These are phyloP conservation scores for Amyelois transitella DNA, from an alignment of 1,140 invertebrate genomes.

Conservation along the genomic window DNA sequence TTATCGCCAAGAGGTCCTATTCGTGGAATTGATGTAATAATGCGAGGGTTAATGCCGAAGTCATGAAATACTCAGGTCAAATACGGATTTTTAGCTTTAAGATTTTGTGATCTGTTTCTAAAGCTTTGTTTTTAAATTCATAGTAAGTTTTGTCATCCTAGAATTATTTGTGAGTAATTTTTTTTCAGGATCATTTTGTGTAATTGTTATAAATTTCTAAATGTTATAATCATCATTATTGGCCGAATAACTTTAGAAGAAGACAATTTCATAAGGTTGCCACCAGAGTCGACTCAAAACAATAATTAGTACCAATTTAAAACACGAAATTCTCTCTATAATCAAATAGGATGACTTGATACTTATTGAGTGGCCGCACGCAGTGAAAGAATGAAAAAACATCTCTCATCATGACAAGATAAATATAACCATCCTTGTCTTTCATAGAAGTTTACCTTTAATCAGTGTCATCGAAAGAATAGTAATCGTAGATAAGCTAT, in stretches of 20 bases:
- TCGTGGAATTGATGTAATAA: slow-evolving; percentile 12
- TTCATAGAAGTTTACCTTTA: slow-evolving; percentile 5
- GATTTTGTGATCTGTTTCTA: too few relatives aligned
- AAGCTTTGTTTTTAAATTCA: too few relatives aligned
- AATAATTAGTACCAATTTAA: slow-evolving; percentile 66
- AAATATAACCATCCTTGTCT: slow-evolving; percentile 1
- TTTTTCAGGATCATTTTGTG: too few relatives aligned
- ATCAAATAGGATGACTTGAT: slow-evolving; percentile 65
- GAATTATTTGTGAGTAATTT: too few relatives aligned
- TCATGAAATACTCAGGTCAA: slow-evolving; percentile 4
- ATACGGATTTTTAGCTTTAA: too few relatives aligned
- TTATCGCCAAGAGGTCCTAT: slow-evolving; percentile 15
- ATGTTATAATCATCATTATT: too few relatives aligned
- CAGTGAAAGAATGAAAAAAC: slow-evolving; percentile 35
- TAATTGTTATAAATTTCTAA: too few relatives aligned
- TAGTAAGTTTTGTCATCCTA: too few relatives aligned
- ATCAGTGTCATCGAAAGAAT: slow-evolving; percentile 12
- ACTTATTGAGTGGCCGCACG: slow-evolving; percentile 47
- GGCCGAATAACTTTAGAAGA: background rate
- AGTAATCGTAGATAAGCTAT: slow-evolving; percentile 8
- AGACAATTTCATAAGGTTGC: background rate
- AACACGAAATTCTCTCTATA: slow-evolving; percentile 50
- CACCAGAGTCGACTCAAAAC: slow-evolving; percentile 46
- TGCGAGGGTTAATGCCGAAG: background rate
- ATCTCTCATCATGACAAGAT: slow-evolving; percentile 6